These are phyloP conservation scores for Orgyia antiqua DNA, from an alignment of 2,888 invertebrate genomes.

Conservation along the genomic window DNA sequence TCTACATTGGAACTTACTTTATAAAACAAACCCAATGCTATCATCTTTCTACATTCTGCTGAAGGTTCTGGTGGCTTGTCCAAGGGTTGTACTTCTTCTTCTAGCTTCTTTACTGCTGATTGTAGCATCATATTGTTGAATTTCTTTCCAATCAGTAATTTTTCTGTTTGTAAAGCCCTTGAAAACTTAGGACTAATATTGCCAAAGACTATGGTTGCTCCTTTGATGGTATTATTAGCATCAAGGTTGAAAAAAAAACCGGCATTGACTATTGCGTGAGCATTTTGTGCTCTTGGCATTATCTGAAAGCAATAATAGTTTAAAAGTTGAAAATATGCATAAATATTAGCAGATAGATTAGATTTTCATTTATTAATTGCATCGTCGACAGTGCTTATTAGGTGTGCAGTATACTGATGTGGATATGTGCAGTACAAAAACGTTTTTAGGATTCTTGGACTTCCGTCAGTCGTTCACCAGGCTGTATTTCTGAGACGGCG, in stretches of 20 bases:
- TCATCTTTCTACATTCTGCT: constrained; percentile 81
- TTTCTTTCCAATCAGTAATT: constrained; percentile 55
- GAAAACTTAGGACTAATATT: constrained; percentile 76
- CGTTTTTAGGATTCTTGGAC: too few species aligned
- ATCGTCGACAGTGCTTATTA: too few species aligned
- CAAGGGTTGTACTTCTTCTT: constrained; percentile 81
- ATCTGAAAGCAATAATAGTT: constrained; percentile 66
- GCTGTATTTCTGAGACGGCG: too few species aligned
- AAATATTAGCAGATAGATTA: too few species aligned
- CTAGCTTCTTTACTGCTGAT: constrained; percentile 70
- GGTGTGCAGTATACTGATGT: too few species aligned
- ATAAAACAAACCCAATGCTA: constrained; percentile 88
- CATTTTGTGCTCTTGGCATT: constrained; percentile 86
- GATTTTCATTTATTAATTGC: too few species aligned
- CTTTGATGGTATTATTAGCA: constrained; percentile 48
- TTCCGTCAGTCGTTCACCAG: too few species aligned
- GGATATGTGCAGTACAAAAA: too few species aligned
- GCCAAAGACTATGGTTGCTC: constrained; percentile 81
- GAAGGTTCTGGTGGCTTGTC: constrained; percentile 81
- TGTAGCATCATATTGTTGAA: constrained; percentile 60
- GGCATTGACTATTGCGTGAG: constrained; percentile 87
- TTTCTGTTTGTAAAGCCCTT: constrained; percentile 79
- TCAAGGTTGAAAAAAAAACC: constrained; percentile 82
- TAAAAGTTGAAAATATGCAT: too few species aligned
- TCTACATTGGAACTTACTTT: constrained; percentile 84